Conservation (phyloP, 2,113 vertebrate genomes). For the Ailuropoda melanoleuca region DNA sequence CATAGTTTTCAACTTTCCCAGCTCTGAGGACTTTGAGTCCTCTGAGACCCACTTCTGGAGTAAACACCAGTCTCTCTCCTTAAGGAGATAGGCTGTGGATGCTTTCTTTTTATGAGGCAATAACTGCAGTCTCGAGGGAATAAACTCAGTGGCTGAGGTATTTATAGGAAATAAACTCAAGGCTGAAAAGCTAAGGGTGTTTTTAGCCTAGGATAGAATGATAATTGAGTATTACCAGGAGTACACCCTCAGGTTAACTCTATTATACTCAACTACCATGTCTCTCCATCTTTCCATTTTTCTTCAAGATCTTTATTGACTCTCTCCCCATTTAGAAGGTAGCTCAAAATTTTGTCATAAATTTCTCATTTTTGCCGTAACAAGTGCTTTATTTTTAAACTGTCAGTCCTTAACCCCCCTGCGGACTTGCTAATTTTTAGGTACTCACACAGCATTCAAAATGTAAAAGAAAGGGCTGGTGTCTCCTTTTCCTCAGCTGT, state of each 20-base stretch:
- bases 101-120: constrained; percentile 59
- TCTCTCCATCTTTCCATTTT: not conserved
- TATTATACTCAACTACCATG: not conserved
- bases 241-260: not conserved
- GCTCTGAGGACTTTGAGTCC: not conserved
- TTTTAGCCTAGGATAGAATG: constrained; percentile 44
- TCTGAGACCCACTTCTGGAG: not conserved
- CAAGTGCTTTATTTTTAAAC: not conserved
- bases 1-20: constrained; percentile 20
- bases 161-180: constrained; percentile 66
- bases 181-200: constrained; percentile 31
- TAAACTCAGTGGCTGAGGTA: constrained; percentile 41
- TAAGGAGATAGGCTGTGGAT: constrained; percentile 7
- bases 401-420: not conserved
- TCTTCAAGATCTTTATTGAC: not conserved
- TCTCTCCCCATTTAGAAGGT: constrained; percentile 34
- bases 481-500: not conserved
- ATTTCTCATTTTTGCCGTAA: constrained; percentile 22
- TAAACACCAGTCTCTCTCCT: constrained; percentile 48
- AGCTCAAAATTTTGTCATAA: not conserved
- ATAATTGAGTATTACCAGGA: constrained; percentile 11
- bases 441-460: not conserved
- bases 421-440: not conserved
- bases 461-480: not conserved
- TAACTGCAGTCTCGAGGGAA: constrained; percentile 57